A percentile compares a stretch with the other conserved stretches of the same genome.
Evolutionary conservation across 2,113 vertebrate species (phyloP).

Genomic region (Hippocampus barbouri): DNA sequence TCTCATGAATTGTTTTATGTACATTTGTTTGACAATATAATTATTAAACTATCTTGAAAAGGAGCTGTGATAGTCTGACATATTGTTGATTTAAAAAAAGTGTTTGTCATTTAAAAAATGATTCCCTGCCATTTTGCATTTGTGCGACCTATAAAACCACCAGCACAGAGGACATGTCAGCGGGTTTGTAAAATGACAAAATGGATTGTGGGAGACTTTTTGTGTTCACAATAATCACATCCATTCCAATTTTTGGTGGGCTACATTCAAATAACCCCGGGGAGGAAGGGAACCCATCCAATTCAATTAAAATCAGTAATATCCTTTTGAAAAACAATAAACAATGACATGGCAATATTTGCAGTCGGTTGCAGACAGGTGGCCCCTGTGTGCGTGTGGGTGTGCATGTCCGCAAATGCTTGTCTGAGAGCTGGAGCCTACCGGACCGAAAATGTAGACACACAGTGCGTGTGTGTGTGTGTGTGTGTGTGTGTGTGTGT

Average conservation of each 20-base stretch:
- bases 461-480: neutral
- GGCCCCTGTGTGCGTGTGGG: neutral
- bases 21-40: neutral
- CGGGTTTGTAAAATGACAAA: neutral
- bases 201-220: constrained; percentile 3
- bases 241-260: constrained; percentile 15
- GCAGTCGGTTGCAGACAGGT: constrained; percentile 21
- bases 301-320: constrained; percentile 56
- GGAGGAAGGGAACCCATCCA: constrained; percentile 42
- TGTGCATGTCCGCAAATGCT: neutral
- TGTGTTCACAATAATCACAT: constrained; percentile 22
- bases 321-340: constrained; percentile 34
- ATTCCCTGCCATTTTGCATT: no score
- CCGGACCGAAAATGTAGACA: neutral
- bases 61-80: neutral
- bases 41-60: no score
- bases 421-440: neutral
- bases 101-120: neutral
- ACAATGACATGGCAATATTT: constrained; percentile 50
- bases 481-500: neutral
- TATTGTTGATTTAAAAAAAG: neutral
- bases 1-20: neutral
- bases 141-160: constrained; percentile 4
- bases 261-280: constrained; percentile 40
- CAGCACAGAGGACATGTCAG: constrained; percentile 2